Evolutionary conservation across 2,888 invertebrate genomes (phyloP).

Genomic region (Scaptomyza parva): DNA sequence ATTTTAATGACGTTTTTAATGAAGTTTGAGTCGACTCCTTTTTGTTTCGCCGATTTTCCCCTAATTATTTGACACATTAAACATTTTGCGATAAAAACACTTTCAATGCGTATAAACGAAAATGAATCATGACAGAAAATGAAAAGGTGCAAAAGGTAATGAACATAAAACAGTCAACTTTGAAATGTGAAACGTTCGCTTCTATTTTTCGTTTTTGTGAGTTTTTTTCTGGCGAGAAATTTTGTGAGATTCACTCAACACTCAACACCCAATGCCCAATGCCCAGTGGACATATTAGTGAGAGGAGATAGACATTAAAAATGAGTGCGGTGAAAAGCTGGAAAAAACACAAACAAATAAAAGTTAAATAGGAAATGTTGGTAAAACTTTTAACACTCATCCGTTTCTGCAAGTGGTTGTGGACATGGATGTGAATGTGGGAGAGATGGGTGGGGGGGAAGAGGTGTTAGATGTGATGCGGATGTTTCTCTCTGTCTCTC

Average conservation of each 20-base stretch:
- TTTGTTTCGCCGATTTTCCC: conserved; percentile 13
- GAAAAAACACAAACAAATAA: conserved; percentile 39
- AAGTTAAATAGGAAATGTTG: conserved; percentile 58
- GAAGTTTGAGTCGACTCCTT: conserved; percentile 66
- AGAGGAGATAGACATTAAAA: conserved; percentile 33
- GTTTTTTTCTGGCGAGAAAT: conserved; percentile 2
- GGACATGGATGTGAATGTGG: neutral
- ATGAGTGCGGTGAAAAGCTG: neutral
- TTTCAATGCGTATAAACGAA: conserved; percentile 55
- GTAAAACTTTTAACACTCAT: conserved; percentile 39
- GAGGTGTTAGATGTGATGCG: neutral
- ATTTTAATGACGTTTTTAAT: conserved; percentile 67
- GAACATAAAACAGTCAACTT: conserved; percentile 43
- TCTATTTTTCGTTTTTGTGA: no score
- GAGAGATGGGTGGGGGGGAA: neutral
- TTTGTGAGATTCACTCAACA: conserved; percentile 7
- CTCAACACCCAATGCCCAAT: conserved; percentile 52
- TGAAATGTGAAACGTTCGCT: conserved; percentile 39
- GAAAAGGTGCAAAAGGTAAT: conserved; percentile 31
- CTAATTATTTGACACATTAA: conserved; percentile 71
- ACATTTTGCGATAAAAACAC: conserved; percentile 65
- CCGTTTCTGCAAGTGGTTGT: neutral
- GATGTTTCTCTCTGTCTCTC: neutral
- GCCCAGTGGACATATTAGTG: conserved; percentile 68
- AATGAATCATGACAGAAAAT: no score